phyloP scores from a whole-genome alignment of 2,888 invertebrate genomes.

The Cryptus viduatorius region DNA sequence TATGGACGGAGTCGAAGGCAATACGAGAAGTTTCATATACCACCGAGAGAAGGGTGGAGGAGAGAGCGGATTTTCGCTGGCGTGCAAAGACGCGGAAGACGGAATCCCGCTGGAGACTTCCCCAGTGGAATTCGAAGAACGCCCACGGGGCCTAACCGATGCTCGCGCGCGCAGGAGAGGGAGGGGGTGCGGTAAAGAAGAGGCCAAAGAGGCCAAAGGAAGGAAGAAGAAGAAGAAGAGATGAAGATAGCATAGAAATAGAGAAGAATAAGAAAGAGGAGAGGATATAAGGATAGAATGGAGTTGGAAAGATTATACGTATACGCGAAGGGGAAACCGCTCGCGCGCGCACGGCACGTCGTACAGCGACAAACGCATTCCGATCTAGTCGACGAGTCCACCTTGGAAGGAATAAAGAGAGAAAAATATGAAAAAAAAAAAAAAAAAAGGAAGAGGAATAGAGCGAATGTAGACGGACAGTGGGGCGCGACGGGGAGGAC shows the following conservation, averaged over 20 bases:
- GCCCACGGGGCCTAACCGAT: slow-evolving; percentile 61
- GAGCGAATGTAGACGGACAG: slow-evolving; percentile 39
- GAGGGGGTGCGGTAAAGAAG: slow-evolving; percentile 8
- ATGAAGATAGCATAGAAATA: slow-evolving; percentile 53
- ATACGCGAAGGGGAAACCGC: neutral
- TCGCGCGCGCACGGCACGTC: slow-evolving; percentile 56
- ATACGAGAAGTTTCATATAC: slow-evolving; percentile 9
- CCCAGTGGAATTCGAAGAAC: slow-evolving; percentile 70
- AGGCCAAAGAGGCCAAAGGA: slow-evolving; percentile 5
- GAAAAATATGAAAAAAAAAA: slow-evolving; percentile 36
- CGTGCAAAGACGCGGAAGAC: slow-evolving; percentile 70
- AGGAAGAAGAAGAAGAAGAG: slow-evolving; percentile 15
- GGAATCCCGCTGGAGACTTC: slow-evolving; percentile 68
- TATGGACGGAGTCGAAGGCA: too few species aligned
- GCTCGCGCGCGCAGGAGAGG: slow-evolving; percentile 17
- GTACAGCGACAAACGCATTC: slow-evolving; percentile 75
- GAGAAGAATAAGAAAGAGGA: slow-evolving; percentile 29
- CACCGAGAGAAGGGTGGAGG: slow-evolving; percentile 5
- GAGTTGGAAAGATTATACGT: slow-evolving; percentile 20
- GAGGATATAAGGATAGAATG: slow-evolving; percentile 4
- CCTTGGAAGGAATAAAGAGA: slow-evolving; percentile 59
- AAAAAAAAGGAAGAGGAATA: slow-evolving; percentile 50
- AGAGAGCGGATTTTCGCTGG: slow-evolving; percentile 24
- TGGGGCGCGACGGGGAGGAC: slow-evolving; percentile 37
- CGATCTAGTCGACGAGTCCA: slow-evolving; percentile 72